Evolutionary conservation across 2,113 vertebrate genomes (phyloP), one percentile per base, ranked within the genome.

Genomic region (Peromyscus polionotus): DNA sequence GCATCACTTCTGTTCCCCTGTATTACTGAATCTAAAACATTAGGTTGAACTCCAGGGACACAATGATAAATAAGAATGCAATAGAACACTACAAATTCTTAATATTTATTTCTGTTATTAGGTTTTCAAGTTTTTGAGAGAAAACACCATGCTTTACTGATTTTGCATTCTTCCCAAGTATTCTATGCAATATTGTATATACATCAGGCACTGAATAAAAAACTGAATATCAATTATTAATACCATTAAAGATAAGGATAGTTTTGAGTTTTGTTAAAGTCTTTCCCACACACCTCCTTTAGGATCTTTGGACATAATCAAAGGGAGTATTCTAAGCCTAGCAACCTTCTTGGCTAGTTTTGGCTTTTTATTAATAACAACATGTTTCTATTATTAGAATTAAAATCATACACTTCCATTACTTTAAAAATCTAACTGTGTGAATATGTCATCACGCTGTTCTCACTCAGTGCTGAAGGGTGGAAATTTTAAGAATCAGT

Each of bases 361-460:
- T 39, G 83, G 51, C 28, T 76, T 92, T 97, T 97, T 93, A 91
- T 91, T 72, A 10, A 7, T 91, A 76, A 94, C 79, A 76, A 59
- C 97, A 65, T 93, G 36, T 81, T 93, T 85, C 70, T 85, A 31
- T 33, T 91, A 79, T 95, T 96, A 1, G 31, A 98, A 97, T 96
- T 96, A 97, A 95, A 97, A 97, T 95, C 92, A 75, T 92, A 83
- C 92, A 48, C 31, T 84, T 97, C 77, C 72, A 96, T 97, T 93
- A 97, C 72, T 59, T 88, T 94, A 83, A 92, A 97, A 98, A 77
- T 59, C 16, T 75, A 96, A 88, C 48, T 13, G 83, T 59, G 85
- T 95, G 95, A 92, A 75, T 59, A 8, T 88, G 95, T 90, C 11
- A 96, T 94, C 39, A 91, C 22, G 2, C 19, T 90, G 61, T 90